phyloP scores from a whole-genome alignment of 2,888 invertebrate genomes.

The Scaptomyza reducta region DNA sequence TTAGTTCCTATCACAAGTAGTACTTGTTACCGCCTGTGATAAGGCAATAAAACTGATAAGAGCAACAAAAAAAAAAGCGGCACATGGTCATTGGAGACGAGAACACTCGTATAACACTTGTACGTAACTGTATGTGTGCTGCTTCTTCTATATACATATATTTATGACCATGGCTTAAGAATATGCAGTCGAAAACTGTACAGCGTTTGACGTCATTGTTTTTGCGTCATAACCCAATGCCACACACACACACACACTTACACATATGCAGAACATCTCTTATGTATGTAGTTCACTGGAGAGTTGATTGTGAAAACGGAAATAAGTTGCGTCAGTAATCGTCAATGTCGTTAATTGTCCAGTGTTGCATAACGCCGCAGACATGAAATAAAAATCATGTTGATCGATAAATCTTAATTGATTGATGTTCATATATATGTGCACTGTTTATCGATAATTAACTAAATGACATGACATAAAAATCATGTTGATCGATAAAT shows the following conservation, averaged over 20 bases:
- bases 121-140: background rate
- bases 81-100: slow-evolving; percentile 40
- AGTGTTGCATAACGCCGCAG: slow-evolving; percentile 30
- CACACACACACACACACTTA: slow-evolving; percentile 9
- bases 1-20: slow-evolving; percentile 28
- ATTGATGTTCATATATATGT: too few relatives aligned
- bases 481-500: background rate
- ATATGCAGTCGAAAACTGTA: slow-evolving; percentile 59
- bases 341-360: slow-evolving; percentile 18
- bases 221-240: slow-evolving; percentile 36
- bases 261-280: background rate
- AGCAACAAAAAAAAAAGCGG: slow-evolving; percentile 27
- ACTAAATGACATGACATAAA: too few relatives aligned
- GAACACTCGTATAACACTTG: slow-evolving; percentile 4
- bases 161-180: slow-evolving; percentile 36
- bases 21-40: slow-evolving; percentile 45
- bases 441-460: too few relatives aligned
- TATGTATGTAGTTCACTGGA: slow-evolving; percentile 16
- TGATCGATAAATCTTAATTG: too few relatives aligned
- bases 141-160: background rate
- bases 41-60: slow-evolving; percentile 40
- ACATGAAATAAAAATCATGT: background rate
- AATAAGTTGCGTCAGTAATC: slow-evolving; percentile 35
- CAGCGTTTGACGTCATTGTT: slow-evolving; percentile 43
- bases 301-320: slow-evolving; percentile 40